Conservation (phyloP, 92 coral and sea anemone species). For the Metridium senile region DNA sequence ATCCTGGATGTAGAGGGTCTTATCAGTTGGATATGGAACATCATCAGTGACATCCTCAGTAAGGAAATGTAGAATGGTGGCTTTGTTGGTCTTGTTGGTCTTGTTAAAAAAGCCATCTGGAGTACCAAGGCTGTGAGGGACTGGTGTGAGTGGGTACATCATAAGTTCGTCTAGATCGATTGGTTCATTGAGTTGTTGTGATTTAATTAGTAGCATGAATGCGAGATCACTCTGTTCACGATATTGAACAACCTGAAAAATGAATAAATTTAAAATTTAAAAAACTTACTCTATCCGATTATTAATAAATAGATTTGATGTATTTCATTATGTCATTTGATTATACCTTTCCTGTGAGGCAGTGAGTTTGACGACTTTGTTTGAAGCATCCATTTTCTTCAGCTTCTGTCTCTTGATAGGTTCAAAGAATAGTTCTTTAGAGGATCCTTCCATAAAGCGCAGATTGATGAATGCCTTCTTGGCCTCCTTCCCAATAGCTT, state of each 20-base stretch:
- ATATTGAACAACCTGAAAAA: slow-evolving; percentile 41
- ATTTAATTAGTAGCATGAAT: no score
- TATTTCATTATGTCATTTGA: neutral
- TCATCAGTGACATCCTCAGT: slow-evolving; percentile 44
- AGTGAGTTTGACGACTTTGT: slow-evolving; percentile 53
- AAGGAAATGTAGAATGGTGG: slow-evolving; percentile 53
- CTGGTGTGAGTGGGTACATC: slow-evolving; percentile 62
- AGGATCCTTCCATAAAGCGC: slow-evolving; percentile 26
- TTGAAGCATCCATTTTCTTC: slow-evolving; percentile 49
- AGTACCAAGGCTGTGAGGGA: slow-evolving; percentile 71
- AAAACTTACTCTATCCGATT: no score
- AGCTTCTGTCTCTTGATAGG: slow-evolving; percentile 47
- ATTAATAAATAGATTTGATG: slow-evolving; percentile 14
- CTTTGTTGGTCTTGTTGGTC: slow-evolving; percentile 73
- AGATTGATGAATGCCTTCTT: slow-evolving; percentile 37
- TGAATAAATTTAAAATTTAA: slow-evolving; percentile 4
- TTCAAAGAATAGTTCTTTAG: slow-evolving; percentile 44
- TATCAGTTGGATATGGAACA: slow-evolving; percentile 41
- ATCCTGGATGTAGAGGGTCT: slow-evolving; percentile 46
- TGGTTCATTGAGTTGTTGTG: no score
- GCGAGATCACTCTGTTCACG: slow-evolving; percentile 52
- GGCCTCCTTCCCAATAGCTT: slow-evolving; percentile 53
- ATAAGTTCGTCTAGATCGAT: slow-evolving; percentile 48
- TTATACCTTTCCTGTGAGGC: slow-evolving; percentile 60
- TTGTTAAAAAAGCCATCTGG: slow-evolving; percentile 61